phyloP scores from a whole-genome alignment of 2,113 vertebrate species.

The Syngnathus scovelli region DNA sequence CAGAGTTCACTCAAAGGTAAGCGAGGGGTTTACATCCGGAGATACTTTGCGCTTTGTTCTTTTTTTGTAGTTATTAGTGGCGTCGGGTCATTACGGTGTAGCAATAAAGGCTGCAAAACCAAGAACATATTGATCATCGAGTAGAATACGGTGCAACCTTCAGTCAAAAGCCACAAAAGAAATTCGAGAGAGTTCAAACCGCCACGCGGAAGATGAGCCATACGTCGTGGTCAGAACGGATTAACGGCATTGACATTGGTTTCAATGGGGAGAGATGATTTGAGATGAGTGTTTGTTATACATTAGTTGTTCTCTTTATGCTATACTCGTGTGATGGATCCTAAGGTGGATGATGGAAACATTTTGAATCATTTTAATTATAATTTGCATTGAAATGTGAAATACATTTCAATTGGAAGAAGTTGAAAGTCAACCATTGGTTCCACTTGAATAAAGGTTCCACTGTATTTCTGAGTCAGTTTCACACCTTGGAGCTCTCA shows the following conservation, averaged over 20 bases:
- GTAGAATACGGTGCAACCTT: neutral
- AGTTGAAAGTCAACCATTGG: neutral
- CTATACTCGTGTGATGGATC: no score
- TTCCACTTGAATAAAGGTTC: neutral
- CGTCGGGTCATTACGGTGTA: neutral
- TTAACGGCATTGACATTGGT: no score
- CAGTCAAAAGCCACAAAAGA: neutral
- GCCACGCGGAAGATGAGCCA: neutral
- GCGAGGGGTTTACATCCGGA: conserved; percentile 54
- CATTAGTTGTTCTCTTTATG: no score
- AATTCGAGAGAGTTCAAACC: no score
- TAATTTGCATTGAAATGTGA: neutral
- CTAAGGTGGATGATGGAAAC: neutral
- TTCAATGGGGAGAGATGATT: no score
- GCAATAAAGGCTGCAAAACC: neutral
- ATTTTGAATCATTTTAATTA: neutral
- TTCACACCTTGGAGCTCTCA: neutral
- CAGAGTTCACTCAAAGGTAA: conserved; percentile 72
- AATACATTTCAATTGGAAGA: neutral
- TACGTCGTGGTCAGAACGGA: no score
- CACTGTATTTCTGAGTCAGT: neutral
- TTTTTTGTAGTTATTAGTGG: conserved; percentile 13
- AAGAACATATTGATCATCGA: neutral
- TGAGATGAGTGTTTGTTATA: no score
- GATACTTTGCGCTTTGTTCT: conserved; percentile 60